A percentile compares a stretch with the other conserved stretches of the same genome.
Evolutionary conservation across 2,113 vertebrate species (phyloP).

Genomic region (Solenodon paradoxus): DNA sequence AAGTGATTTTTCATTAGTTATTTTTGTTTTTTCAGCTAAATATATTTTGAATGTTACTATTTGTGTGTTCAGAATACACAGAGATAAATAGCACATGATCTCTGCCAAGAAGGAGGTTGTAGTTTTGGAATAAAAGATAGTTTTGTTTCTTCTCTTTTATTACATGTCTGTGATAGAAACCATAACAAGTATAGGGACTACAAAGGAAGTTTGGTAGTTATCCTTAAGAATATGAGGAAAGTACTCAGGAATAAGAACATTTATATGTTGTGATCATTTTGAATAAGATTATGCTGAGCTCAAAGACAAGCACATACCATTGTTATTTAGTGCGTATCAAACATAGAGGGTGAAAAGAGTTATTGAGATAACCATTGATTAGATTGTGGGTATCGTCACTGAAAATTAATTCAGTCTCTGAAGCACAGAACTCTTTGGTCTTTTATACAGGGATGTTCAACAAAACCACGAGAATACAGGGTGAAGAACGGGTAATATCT

Average conservation of each 20-base stretch:
- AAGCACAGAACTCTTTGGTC: not conserved
- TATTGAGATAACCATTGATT: not conserved
- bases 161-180: not conserved
- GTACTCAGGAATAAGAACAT: not conserved
- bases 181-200: not conserved
- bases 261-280: not conserved
- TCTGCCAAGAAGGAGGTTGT: not conserved
- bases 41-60: not conserved
- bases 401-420: not conserved
- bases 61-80: not conserved
- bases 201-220: not conserved
- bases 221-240: not conserved
- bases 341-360: not conserved
- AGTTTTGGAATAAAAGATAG: not conserved
- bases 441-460: not conserved
- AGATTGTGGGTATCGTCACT: not conserved
- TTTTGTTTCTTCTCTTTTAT: not conserved
- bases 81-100: not conserved
- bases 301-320: not conserved
- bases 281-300: not conserved
- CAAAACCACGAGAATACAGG: not conserved
- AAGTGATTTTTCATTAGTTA: not conserved
- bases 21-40: constrained; percentile 28
- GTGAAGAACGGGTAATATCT: not conserved
- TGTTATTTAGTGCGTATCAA: not conserved